Conservation (phyloP, 2,797 vertebrate genomes). For the Jordanella pulchra region DNA sequence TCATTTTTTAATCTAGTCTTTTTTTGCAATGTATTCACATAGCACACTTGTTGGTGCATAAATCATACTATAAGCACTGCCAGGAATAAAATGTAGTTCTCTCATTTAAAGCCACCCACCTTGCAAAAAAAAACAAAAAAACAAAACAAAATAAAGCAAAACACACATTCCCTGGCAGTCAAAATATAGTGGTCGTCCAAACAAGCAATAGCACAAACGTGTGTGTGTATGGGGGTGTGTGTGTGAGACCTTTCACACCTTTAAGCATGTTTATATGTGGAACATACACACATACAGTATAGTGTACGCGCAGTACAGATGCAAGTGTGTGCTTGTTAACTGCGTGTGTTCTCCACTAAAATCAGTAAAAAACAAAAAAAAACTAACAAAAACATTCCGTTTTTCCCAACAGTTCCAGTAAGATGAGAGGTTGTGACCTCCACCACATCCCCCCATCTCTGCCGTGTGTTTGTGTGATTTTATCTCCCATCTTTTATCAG, state of each 20-base stretch:
- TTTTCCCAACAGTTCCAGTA: slow-evolving; percentile 48
- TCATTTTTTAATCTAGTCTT: slow-evolving; percentile 11
- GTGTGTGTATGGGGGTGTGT: too few relatives aligned
- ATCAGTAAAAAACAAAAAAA: slow-evolving; percentile 21
- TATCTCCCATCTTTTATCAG: slow-evolving; percentile 49
- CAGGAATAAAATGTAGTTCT: neutral
- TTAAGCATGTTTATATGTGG: slow-evolving; percentile 9
- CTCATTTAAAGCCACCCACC: neutral
- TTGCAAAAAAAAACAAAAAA: too few relatives aligned
- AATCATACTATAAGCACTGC: neutral
- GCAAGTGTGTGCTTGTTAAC: slow-evolving; percentile 16
- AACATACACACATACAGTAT: neutral
- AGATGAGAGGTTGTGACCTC: slow-evolving; percentile 61
- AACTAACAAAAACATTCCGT: slow-evolving; percentile 44
- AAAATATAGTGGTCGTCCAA: slow-evolving; percentile 34
- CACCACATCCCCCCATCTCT: slow-evolving; percentile 24
- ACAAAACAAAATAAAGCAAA: slow-evolving; percentile 6
- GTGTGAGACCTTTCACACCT: slow-evolving; percentile 26
- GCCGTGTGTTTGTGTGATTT: slow-evolving; percentile 26
- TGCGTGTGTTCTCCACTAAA: neutral
- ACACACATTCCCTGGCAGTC: slow-evolving; percentile 10
- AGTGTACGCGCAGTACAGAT: too few relatives aligned
- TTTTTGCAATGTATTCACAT: slow-evolving; percentile 5
- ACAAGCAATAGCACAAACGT: slow-evolving; percentile 29
- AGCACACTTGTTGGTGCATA: slow-evolving; percentile 9